These are phyloP conservation scores for Tapirus indicus DNA, from an alignment of 2,797 vertebrate species.

Conservation along the genomic window DNA sequence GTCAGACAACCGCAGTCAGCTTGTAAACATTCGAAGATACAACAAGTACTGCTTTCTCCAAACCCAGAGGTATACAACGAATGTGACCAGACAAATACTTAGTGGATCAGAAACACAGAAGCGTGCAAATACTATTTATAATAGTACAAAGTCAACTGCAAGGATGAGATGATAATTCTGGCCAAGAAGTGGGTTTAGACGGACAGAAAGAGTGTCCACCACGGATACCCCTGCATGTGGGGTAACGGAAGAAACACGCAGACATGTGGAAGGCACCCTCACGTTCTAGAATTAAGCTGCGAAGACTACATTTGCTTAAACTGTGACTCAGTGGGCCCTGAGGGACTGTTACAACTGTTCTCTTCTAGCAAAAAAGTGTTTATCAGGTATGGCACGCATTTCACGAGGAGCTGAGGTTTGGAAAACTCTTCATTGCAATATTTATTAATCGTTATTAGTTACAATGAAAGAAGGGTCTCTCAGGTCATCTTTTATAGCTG, in stretches of 20 bases:
- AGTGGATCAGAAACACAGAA: background rate
- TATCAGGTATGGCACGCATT: fast-evolving
- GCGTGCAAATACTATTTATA: background rate
- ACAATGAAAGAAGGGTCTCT: no score
- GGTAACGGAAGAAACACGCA: fast-evolving
- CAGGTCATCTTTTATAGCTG: fast-evolving
- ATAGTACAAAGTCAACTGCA: no score
- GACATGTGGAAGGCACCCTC: no score
- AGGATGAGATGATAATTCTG: background rate
- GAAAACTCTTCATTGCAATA: background rate
- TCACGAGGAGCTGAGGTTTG: fast-evolving
- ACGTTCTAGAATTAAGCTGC: fast-evolving
- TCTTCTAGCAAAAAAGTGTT: background rate
- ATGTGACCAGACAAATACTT: background rate
- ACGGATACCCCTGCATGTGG: fast-evolving
- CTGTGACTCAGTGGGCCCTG: background rate
- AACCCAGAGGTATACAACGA: background rate
- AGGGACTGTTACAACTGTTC: no score
- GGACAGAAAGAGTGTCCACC: background rate
- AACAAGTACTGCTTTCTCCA: background rate
- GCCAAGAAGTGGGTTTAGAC: background rate
- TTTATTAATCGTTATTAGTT: background rate
- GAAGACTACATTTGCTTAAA: background rate
- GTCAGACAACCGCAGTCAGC: background rate
- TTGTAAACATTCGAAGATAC: background rate